Evolutionary conservation across 2,888 invertebrate species (phyloP).

Genomic region (Ophion ventricosus): DNA sequence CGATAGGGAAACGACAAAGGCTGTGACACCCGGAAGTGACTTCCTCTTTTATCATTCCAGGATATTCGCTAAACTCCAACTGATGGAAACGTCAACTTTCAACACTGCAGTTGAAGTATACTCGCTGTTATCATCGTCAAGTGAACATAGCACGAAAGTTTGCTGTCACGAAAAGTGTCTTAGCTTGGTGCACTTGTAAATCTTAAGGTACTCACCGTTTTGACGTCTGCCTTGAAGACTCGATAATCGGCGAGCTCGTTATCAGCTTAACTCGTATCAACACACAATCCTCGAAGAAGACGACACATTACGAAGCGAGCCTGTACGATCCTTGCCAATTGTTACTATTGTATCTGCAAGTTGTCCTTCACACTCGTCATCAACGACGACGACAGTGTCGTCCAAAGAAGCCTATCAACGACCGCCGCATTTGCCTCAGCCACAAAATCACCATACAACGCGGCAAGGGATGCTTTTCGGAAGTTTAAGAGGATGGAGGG

Average conservation of each 20-base stretch:
- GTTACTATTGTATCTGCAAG: neutral
- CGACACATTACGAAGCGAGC: neutral
- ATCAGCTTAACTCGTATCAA: neutral
- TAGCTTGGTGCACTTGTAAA: conserved; percentile 4
- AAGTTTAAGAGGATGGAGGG: neutral
- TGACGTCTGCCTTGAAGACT: neutral
- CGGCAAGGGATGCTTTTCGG: neutral
- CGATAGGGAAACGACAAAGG: conserved; percentile 27
- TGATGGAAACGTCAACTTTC: neutral
- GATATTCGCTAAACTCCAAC: conserved; percentile 12
- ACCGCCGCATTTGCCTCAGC: conserved; percentile 61
- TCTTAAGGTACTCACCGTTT: conserved; percentile 45
- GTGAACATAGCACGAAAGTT: neutral
- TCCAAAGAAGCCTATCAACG: conserved; percentile 31
- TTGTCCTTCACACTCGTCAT: neutral
- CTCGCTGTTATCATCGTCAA: neutral
- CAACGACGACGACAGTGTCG: conserved; percentile 12
- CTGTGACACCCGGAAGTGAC: neutral
- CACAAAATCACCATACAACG: conserved; percentile 72
- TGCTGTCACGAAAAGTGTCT: neutral
- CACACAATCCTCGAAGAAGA: conserved; percentile 1
- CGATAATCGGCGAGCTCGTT: neutral
- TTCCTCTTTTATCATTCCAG: conserved; percentile 28
- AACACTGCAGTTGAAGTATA: neutral
- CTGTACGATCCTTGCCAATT: neutral